A percentile compares a stretch with the other conserved stretches of the same genome.
These are phyloP conservation scores for Trichopoda pennipes DNA, from an alignment of 2,888 invertebrate species.

Conservation along the genomic window DNA sequence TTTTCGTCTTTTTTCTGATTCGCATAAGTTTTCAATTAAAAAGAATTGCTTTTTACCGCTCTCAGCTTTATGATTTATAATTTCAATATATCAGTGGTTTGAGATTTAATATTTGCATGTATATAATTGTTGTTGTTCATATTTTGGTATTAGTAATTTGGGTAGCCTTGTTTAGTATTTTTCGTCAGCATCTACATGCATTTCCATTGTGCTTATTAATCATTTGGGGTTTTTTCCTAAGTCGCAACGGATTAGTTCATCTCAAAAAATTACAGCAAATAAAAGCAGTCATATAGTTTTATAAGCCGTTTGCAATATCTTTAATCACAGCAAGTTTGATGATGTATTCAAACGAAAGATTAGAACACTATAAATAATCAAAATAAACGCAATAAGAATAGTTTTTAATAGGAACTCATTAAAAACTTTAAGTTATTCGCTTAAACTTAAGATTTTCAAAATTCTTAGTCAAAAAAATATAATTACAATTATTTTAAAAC, in stretches of 20 bases:
- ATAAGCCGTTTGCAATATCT: conserved; percentile 41
- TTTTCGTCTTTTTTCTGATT: conserved; percentile 35
- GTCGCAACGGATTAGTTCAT: conserved; percentile 47
- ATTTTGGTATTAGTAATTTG: conserved; percentile 20
- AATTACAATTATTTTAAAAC: too few species aligned
- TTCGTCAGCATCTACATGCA: conserved; percentile 30
- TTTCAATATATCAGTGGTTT: conserved; percentile 60
- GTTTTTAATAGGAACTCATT: not conserved
- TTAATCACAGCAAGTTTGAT: not conserved
- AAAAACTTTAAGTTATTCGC: not conserved
- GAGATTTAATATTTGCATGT: conserved; percentile 3
- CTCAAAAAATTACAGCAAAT: conserved; percentile 48
- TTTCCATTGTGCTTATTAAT: conserved; percentile 61
- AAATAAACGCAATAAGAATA: not conserved
- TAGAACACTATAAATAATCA: not conserved
- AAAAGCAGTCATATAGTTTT: conserved; percentile 6
- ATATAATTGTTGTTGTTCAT: not conserved
- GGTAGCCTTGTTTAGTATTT: conserved; percentile 48
- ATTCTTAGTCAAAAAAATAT: too few species aligned
- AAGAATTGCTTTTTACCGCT: conserved; percentile 67
- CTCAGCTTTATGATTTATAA: conserved; percentile 63
- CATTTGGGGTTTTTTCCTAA: conserved; percentile 32
- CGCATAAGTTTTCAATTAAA: conserved; percentile 69
- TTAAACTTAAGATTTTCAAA: too few species aligned
- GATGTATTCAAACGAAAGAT: not conserved